Base-by-base conservation (phyloP, 1,140 invertebrate species). In the Tribolium castaneum region DNA sequence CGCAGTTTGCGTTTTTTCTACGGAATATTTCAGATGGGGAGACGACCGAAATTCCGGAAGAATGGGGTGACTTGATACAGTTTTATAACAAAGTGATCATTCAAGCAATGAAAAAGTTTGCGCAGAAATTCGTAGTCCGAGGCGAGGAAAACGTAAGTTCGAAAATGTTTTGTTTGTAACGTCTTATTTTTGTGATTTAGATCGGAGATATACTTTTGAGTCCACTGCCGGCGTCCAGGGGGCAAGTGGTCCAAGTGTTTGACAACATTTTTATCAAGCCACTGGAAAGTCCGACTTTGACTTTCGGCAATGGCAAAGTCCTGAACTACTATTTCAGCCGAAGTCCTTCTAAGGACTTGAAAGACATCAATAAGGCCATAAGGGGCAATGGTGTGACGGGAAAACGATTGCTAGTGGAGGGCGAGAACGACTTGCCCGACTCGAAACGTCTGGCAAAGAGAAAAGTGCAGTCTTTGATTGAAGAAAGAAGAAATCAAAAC, bases 61-160 rank as follows among this genome's bases (percentile, higher is more conserved):
- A 91, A 80, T 89, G 94, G 77, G 95, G 94, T 4, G 97, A 98
- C 89, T 90, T 99, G 62, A 99, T 99, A 54, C 92, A 94, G 84
- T 99, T 99, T 85, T 99, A 99, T 85, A 99, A 99, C 85, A 91
- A 91, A 66, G 93, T 96, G 45, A 98, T 95, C 87, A 94, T 98
- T 16, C 92, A 91, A 71, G 91, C 91, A 83, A 92, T 98, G 83
- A 93, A 95, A 81, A 91, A 91, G 50, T 96, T 96, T 87, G 95
- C 93, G 56, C 86, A 94, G 19, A 92, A 92, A 78, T 94, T 97
- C 10, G 84, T 85, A 0, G 86, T 85, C 3, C 85, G 85, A 3
- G 85, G 81, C 22, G 83, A 84, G 4, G 82, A 82, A 70, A 88
- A 77, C 22, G 80, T 82, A 77, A 78, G 70, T 49, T 39, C 35